phyloP scores from a whole-genome alignment of 2,797 vertebrate genomes.

The Acanthis flammea region DNA sequence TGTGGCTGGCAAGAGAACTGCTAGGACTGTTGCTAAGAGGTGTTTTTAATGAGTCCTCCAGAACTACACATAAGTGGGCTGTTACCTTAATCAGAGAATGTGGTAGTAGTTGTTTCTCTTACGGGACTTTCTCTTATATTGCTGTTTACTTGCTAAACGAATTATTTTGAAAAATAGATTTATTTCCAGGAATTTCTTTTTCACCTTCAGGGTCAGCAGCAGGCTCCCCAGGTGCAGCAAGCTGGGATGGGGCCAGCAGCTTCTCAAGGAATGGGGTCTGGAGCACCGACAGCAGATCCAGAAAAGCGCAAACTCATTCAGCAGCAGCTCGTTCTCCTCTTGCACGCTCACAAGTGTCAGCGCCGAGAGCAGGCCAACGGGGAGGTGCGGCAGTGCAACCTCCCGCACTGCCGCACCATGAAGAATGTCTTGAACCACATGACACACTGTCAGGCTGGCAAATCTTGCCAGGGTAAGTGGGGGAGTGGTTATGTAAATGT shows the following conservation, averaged over 20 bases:
- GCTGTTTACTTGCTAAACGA: background rate
- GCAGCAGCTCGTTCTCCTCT: constrained; percentile 93
- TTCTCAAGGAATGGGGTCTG: constrained; percentile 83
- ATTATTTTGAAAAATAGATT: background rate
- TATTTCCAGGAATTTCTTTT: background rate
- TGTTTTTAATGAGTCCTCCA: background rate
- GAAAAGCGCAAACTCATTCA: constrained; percentile 98
- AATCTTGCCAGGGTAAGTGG: constrained; percentile 94
- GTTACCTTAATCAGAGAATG: background rate
- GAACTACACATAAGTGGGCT: background rate
- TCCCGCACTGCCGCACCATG: constrained; percentile 98
- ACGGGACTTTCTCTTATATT: background rate
- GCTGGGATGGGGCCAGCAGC: constrained; percentile 82
- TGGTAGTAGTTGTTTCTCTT: background rate
- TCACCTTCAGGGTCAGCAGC: constrained; percentile 82
- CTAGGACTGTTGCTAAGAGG: background rate
- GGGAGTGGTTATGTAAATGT: background rate
- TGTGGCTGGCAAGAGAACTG: background rate
- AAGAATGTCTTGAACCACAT: constrained; percentile 99
- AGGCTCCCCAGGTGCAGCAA: constrained; percentile 83
- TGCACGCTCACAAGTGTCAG: constrained; percentile 98
- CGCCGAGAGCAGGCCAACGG: constrained; percentile 94
- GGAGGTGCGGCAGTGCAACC: constrained; percentile 92
- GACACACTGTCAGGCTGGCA: constrained; percentile 98
- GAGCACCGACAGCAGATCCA: constrained; percentile 92